Percentiles rank a stretch among this genome's conserved stretches.
These are phyloP conservation scores for Burhinus oedicnemus DNA, from an alignment of 2,113 vertebrate species.

Conservation along the genomic window DNA sequence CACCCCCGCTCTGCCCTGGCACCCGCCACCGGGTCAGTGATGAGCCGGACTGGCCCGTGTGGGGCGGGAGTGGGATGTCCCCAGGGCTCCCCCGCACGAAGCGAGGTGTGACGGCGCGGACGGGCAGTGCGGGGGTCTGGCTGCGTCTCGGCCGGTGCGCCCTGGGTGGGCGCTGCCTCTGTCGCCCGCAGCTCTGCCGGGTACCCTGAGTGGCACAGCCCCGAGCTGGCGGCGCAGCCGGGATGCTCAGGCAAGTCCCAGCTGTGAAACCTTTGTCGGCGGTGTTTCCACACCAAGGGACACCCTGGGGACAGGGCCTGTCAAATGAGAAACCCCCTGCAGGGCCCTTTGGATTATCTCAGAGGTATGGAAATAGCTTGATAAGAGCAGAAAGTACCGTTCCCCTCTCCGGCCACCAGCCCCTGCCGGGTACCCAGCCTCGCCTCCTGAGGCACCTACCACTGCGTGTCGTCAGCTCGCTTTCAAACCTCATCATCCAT, in stretches of 20 bases:
- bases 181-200: not conserved
- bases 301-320: not conserved
- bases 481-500: not conserved
- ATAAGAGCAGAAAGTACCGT: not conserved
- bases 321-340: not conserved
- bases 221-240: not conserved
- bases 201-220: not conserved
- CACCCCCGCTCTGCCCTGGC: not conserved
- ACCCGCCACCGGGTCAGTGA: not conserved
- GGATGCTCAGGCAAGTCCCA: not conserved
- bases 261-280: too few species aligned
- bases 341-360: not conserved
- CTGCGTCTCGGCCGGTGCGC: too few species aligned
- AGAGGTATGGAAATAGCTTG: not conserved
- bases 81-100: not conserved
- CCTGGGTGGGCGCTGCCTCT: too few species aligned
- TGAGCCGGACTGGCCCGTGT: not conserved
- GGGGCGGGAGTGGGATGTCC: fast-evolving
- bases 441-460: not conserved
- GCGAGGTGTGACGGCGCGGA: fast-evolving
- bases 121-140: not conserved
- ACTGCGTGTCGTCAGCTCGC: fast-evolving
- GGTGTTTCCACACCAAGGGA: not conserved
- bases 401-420: not conserved
- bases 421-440: not conserved